Percentiles rank a stretch among this genome's conserved stretches.
Evolutionary conservation across 1,140 invertebrate species (phyloP).

Genomic region (Rhagoletis zephyria): DNA sequence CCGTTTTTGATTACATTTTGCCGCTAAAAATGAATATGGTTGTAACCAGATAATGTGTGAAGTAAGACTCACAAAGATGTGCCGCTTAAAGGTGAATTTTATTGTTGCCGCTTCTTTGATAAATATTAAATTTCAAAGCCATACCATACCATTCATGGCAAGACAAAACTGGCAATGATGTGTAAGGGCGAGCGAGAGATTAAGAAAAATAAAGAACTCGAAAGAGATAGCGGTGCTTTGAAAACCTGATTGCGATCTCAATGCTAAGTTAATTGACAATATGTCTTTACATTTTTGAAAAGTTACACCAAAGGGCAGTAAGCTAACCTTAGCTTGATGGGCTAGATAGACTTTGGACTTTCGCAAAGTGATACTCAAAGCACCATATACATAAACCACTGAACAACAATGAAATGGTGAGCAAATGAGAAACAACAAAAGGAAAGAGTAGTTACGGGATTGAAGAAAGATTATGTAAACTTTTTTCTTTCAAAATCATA

Average conservation of each 20-base stretch:
- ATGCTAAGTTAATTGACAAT: background rate
- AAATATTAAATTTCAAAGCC: slow-evolving; percentile 12
- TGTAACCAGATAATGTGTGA: slow-evolving; percentile 19
- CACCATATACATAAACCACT: background rate
- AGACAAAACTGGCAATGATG: background rate
- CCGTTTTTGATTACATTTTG: background rate
- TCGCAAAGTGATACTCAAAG: background rate
- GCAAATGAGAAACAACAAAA: too few relatives aligned
- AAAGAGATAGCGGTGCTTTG: background rate
- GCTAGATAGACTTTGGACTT: slow-evolving; percentile 7
- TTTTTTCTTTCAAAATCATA: too few relatives aligned
- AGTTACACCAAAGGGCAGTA: background rate
- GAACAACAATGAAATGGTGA: too few relatives aligned
- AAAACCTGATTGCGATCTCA: background rate
- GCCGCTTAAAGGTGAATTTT: background rate
- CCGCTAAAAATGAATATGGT: background rate
- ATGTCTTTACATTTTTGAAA: background rate
- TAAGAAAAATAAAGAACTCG: background rate
- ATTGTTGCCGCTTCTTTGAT: background rate
- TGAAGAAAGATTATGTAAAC: too few relatives aligned
- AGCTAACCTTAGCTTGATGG: background rate
- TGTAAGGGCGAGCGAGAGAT: background rate
- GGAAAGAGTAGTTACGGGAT: too few relatives aligned
- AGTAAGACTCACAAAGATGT: background rate
- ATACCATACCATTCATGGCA: background rate